These are phyloP conservation scores for Tetraodon nigroviridis DNA, from an alignment of 2,113 vertebrate genomes.

Conservation along the genomic window DNA sequence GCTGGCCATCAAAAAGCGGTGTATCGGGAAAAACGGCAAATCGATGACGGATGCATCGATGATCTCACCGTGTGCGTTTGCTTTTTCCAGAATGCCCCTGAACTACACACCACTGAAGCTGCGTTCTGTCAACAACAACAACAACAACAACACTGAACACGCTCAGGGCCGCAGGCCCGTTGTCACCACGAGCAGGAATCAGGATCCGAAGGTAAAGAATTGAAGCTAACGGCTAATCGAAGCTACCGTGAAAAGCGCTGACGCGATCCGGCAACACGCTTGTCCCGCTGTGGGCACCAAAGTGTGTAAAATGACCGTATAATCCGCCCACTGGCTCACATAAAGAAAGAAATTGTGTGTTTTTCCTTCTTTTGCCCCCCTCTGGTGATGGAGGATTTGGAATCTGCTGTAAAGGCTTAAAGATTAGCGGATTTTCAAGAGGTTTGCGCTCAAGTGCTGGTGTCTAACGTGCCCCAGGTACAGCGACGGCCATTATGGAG, in stretches of 20 bases:
- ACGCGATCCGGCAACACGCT: slow-evolving; percentile 32
- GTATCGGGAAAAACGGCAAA: no score
- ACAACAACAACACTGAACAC: no score
- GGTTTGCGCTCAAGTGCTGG: neutral
- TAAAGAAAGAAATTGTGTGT: slow-evolving; percentile 8
- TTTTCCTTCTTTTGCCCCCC: slow-evolving; percentile 3
- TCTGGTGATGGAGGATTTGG: slow-evolving; percentile 8
- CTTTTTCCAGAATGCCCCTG: no score
- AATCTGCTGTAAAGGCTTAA: slow-evolving; percentile 12
- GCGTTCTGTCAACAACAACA: no score
- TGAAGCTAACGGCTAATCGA: slow-evolving; percentile 13
- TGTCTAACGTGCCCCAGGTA: slow-evolving; percentile 18
- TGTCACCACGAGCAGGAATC: neutral
- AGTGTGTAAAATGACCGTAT: slow-evolving; percentile 16
- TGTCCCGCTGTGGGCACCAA: slow-evolving; percentile 11
- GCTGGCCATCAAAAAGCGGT: neutral
- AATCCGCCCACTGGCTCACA: slow-evolving; percentile 2
- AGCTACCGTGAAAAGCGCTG: slow-evolving; percentile 44
- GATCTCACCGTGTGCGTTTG: no score
- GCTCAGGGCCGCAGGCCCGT: no score
- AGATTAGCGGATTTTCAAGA: slow-evolving; percentile 30
- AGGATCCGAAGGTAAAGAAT: neutral
- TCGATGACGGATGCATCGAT: no score
- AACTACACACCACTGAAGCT: no score
- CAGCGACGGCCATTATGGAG: slow-evolving; percentile 6